Conservation (phyloP, 2,113 vertebrate species). For the Sphaerodactylus townsendi region DNA sequence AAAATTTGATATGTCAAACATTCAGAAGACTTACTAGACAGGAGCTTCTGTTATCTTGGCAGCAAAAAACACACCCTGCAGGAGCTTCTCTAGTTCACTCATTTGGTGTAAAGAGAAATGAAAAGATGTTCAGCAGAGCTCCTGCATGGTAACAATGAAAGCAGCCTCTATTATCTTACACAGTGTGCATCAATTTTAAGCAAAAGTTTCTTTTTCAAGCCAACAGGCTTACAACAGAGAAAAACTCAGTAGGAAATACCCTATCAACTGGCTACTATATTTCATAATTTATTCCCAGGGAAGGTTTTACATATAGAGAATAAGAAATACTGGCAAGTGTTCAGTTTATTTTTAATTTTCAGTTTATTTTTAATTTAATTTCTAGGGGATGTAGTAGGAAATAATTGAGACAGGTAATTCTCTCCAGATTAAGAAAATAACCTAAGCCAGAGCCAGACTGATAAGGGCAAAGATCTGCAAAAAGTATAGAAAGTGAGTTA, state of each 20-base stretch:
- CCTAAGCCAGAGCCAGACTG: neutral
- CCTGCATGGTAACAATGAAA: neutral
- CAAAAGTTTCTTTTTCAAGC: neutral
- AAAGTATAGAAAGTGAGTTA: neutral
- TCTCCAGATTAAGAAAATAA: accelerated
- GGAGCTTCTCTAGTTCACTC: neutral
- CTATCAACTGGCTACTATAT: neutral
- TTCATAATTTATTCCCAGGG: accelerated
- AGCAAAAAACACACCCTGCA: neutral
- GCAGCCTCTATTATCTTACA: neutral
- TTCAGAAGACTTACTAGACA: too few species aligned
- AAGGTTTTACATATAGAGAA: neutral
- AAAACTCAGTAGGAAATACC: neutral
- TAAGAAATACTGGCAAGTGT: neutral
- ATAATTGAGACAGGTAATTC: neutral
- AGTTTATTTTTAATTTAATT: conserved; percentile 50
- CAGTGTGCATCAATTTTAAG: neutral
- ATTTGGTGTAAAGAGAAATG: neutral
- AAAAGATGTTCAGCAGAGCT: neutral
- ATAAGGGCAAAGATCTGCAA: neutral
- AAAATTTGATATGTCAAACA: neutral
- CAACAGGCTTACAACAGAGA: neutral
- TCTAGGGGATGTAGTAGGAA: accelerated
- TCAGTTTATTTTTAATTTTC: conserved; percentile 42
- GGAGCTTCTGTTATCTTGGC: too few species aligned